Conservation (phyloP, 2,797 vertebrate genomes). For the Coendou prehensilis region DNA sequence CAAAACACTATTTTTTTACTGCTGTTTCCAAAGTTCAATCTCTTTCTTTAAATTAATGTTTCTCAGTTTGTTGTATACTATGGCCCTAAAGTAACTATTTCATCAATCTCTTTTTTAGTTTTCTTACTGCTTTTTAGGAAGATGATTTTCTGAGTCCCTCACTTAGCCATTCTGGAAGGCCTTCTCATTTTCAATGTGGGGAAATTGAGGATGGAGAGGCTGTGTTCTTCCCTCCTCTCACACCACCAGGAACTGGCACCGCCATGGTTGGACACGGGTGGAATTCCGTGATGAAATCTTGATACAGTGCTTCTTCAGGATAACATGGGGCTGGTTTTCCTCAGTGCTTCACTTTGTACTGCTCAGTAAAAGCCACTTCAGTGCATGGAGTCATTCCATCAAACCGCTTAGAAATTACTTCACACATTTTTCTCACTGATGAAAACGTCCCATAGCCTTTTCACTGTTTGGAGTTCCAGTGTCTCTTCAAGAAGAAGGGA, state of each 20-base stretch:
- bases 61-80: neutral
- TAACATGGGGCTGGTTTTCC: rapidly evolving
- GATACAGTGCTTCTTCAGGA: neutral
- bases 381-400: neutral
- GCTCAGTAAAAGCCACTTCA: neutral
- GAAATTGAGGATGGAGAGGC: neutral
- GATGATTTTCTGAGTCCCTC: conserved; percentile 26
- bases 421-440: neutral
- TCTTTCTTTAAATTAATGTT: neutral
- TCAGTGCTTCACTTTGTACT: no score
- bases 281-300: neutral
- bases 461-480: neutral
- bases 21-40: neutral
- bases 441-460: conserved; percentile 28
- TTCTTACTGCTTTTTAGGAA: neutral
- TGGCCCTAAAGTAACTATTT: neutral
- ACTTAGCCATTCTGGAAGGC: neutral
- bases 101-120: neutral
- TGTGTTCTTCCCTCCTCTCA: neutral
- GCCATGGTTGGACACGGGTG: neutral
- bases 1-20: neutral
- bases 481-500: neutral
- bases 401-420: conserved; percentile 31
- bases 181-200: neutral
- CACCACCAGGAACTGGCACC: neutral